Percentiles rank a stretch among this genome's conserved stretches.
Evolutionary conservation across 1,140 invertebrate genomes (phyloP).

Genomic region (Caerostris extrusa): DNA sequence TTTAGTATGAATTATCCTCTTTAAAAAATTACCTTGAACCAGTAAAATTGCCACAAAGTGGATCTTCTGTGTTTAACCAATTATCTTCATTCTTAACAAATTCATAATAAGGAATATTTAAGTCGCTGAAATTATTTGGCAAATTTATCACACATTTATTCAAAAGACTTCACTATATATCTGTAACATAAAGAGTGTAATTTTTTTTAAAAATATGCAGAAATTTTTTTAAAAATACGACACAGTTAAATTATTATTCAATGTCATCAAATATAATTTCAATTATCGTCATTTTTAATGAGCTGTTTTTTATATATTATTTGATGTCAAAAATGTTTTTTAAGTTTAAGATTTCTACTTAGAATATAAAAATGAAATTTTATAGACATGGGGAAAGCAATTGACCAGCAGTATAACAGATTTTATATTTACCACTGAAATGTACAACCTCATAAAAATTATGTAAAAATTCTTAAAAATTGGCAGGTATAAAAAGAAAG

Average conservation of each 20-base stretch:
- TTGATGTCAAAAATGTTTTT: not conserved
- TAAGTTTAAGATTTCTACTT: not conserved
- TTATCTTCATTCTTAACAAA: slow-evolving; percentile 9
- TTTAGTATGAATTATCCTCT: no score
- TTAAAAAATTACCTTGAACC: slow-evolving; percentile 29
- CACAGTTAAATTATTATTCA: not conserved
- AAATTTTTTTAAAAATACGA: no score
- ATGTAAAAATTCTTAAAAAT: no score
- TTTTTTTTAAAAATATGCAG: no score
- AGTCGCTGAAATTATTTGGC: not conserved
- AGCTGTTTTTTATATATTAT: not conserved
- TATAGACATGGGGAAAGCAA: no score
- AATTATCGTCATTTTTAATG: not conserved
- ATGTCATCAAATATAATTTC: slow-evolving; percentile 7
- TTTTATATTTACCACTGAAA: no score
- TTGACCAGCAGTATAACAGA: no score
- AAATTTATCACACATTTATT: slow-evolving; percentile 60
- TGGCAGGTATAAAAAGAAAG: no score
- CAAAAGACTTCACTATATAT: slow-evolving; percentile 42
- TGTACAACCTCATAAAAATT: no score
- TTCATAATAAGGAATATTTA: slow-evolving; percentile 23
- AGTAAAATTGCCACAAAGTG: slow-evolving; percentile 50
- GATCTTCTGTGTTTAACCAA: not conserved
- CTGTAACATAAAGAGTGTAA: not conserved
- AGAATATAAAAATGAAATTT: no score